Evolutionary conservation across 2,113 vertebrate species (phyloP).

Genomic region (Marmota flaviventris): DNA sequence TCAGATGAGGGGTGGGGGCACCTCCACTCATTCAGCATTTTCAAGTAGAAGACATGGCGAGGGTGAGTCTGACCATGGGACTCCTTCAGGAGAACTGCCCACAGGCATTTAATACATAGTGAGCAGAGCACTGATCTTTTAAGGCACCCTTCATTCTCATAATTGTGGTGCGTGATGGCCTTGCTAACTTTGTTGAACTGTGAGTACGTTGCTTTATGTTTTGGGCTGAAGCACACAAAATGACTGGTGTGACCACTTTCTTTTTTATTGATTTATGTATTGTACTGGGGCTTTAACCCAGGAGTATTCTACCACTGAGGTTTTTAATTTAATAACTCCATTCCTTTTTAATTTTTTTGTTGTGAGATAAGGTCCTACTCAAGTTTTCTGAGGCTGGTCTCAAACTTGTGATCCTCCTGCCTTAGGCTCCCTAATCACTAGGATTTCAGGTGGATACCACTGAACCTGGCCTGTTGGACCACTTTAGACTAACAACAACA

Average conservation of each 20-base stretch:
- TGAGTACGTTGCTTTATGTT: neutral
- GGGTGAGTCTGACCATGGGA: neutral
- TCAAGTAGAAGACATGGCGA: conserved; percentile 53
- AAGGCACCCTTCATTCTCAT: conserved; percentile 27
- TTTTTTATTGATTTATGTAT: neutral
- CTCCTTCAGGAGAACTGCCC: neutral
- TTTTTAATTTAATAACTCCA: too few relatives aligned
- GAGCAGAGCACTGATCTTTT: neutral
- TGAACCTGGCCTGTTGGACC: neutral
- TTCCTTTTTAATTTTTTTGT: neutral
- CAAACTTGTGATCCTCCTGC: neutral
- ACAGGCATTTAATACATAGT: neutral
- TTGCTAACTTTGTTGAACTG: conserved; percentile 26
- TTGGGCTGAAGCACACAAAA: neutral
- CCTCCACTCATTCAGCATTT: conserved; percentile 2
- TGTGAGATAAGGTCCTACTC: neutral
- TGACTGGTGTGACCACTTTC: neutral
- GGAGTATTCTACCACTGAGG: neutral
- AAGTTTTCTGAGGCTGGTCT: neutral
- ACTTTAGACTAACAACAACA: neutral
- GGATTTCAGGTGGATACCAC: neutral
- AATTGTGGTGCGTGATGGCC: neutral
- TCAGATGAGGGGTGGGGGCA: neutral
- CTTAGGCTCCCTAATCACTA: neutral
- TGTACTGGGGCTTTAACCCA: neutral